Percentiles rank a stretch among this genome's conserved stretches.
Conservation (phyloP, 2,888 invertebrate genomes). For the Tachystola acroxantha region DNA sequence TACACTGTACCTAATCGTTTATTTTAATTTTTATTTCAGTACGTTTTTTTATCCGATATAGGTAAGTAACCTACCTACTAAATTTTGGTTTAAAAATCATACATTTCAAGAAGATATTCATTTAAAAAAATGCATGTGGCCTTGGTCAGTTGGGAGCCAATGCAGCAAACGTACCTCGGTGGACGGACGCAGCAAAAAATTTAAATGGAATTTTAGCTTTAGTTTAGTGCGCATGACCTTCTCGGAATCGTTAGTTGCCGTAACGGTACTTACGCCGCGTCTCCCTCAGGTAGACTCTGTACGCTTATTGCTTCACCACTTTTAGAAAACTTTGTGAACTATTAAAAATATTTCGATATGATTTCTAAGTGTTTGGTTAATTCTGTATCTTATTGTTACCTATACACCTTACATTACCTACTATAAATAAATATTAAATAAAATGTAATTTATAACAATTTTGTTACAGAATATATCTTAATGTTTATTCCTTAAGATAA, state of each 20-base stretch:
- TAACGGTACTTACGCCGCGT: constrained; percentile 59
- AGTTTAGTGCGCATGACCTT: constrained; percentile 69
- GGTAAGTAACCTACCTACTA: too few species aligned
- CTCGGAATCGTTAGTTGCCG: constrained; percentile 62
- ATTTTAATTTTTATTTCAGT: too few species aligned
- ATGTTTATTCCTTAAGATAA: too few species aligned
- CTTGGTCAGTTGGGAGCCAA: constrained; percentile 22
- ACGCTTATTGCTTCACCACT: not conserved
- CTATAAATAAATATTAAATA: too few species aligned
- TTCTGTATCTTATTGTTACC: not conserved
- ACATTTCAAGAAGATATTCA: too few species aligned
- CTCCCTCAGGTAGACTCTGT: constrained; percentile 52
- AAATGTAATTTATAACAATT: too few species aligned
- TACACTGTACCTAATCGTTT: too few species aligned
- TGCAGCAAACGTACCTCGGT: constrained; percentile 28
- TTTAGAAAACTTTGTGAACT: not conserved
- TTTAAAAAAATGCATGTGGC: constrained; percentile 24
- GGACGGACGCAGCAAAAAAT: constrained; percentile 48
- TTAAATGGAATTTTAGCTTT: constrained; percentile 59
- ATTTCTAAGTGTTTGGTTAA: not conserved
- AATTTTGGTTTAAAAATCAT: too few species aligned
- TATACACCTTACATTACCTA: not conserved
- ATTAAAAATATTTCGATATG: not conserved
- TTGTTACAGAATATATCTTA: too few species aligned
- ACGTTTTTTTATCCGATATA: too few species aligned